These are phyloP conservation scores for Propithecus coquereli DNA, from an alignment of 2,113 vertebrate species.

Conservation along the genomic window DNA sequence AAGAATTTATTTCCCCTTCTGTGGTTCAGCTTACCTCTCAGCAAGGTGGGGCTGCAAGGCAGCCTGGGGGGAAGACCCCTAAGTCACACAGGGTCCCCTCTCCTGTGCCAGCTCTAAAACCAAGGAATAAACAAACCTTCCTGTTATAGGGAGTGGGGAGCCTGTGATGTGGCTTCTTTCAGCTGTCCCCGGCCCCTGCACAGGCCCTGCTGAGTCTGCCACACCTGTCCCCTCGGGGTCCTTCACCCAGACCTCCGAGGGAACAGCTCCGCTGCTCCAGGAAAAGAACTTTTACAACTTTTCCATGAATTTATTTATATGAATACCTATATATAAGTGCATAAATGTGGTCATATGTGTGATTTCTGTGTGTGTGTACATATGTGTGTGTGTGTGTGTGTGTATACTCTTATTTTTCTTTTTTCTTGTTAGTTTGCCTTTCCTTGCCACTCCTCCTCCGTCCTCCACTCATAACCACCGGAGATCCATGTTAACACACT, in stretches of 20 bases:
- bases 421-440: background rate
- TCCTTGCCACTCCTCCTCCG: background rate
- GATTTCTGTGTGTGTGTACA: background rate
- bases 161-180: too few relatives aligned
- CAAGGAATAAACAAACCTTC: background rate
- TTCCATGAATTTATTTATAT: background rate
- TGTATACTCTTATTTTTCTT: background rate
- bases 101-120: too few relatives aligned
- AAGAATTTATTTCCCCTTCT: background rate
- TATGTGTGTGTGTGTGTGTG: background rate
- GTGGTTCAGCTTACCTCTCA: background rate
- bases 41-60: background rate
- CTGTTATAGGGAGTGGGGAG: fast-evolving
- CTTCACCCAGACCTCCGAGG: background rate
- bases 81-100: background rate
- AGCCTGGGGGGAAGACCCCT: background rate
- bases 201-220: fast-evolving
- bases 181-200: background rate
- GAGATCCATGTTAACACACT: background rate
- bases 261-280: background rate
- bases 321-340: background rate
- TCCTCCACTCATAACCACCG: background rate
- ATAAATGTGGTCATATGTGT: background rate
- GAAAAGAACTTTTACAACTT: background rate
- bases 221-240: fast-evolving